Evolutionary conservation across 2,888 invertebrate genomes (phyloP), one percentile per base, ranked within the genome.

Genomic region (Sialis lutaria): DNA sequence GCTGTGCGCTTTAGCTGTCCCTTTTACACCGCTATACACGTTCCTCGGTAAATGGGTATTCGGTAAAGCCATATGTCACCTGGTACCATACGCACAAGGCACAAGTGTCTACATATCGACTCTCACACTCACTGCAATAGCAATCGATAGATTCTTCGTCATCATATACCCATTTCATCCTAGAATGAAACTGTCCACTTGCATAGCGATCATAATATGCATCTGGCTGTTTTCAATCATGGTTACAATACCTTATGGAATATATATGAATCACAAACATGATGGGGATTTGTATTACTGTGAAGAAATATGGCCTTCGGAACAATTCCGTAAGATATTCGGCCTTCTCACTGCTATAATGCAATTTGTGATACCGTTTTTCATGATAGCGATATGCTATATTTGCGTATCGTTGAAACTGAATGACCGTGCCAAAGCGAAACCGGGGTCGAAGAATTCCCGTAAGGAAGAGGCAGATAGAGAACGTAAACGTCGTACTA

Each of bases 71-170:
- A 72, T 96, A 51, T 98, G 97, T 61, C 92, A 95, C 64, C 69
- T 95, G 57, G 87, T 95, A 51, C 86, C 96, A 47, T 91, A 87
- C 65, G 86, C 91, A 49, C 91, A 91, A 65, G 95, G 93, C 47
- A 87, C 90, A 58, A 91, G 91, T 62, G 93, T 98, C 54, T 98
- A 96, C 74, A 93, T 97, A 60, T 93, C 93, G 51, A 95, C 96
- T 1, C 72, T 97, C 57, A 97, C 97, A 5, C 75, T 98, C 52
- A 96, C 92, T 55, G 90, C 95, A 53, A 97, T 98, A 56, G 97
- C 97, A 45, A 83, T 97, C 50, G 97, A 98, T 69, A 79, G 97
- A 48, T 97, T 91, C 67, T 87, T 95, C 64, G 95, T 96, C 51
- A 97, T 98, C 55, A 88, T 96, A 52, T 90, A 93, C 63, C 96